phyloP scores from a whole-genome alignment of 2,113 vertebrate species.

The Neopipo cinnamomea region DNA sequence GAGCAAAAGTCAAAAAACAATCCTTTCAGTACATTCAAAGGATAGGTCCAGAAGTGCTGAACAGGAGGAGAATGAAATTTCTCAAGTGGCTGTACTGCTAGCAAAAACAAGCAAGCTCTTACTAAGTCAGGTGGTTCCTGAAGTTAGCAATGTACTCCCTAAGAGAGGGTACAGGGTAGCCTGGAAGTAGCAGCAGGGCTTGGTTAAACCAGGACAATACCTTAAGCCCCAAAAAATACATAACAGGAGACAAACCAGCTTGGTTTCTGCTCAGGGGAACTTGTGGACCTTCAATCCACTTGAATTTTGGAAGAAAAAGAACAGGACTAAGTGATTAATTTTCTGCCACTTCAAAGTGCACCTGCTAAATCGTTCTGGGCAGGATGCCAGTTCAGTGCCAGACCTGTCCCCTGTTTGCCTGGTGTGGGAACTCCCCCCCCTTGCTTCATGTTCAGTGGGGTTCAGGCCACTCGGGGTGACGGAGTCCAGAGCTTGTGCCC shows the following conservation, averaged over 20 bases:
- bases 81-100: not conserved
- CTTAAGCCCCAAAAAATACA: not conserved
- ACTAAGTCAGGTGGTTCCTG: not conserved
- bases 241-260: not conserved
- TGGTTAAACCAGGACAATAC: not conserved
- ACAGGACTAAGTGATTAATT: not conserved
- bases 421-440: fast-evolving
- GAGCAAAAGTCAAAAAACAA: not conserved
- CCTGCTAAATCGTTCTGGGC: not conserved
- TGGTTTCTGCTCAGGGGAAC: not conserved
- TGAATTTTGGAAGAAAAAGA: not conserved
- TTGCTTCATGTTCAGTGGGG: too few relatives aligned
- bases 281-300: not conserved
- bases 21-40: not conserved
- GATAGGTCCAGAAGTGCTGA: not conserved
- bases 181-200: not conserved
- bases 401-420: not conserved
- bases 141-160: not conserved
- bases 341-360: not conserved
- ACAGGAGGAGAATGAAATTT: not conserved
- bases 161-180: not conserved
- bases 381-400: not conserved
- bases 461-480: not conserved
- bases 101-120: not conserved
- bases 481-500: not conserved